phyloP scores from a whole-genome alignment of 2,888 invertebrate genomes.

The Eupithecia abbreviata region DNA sequence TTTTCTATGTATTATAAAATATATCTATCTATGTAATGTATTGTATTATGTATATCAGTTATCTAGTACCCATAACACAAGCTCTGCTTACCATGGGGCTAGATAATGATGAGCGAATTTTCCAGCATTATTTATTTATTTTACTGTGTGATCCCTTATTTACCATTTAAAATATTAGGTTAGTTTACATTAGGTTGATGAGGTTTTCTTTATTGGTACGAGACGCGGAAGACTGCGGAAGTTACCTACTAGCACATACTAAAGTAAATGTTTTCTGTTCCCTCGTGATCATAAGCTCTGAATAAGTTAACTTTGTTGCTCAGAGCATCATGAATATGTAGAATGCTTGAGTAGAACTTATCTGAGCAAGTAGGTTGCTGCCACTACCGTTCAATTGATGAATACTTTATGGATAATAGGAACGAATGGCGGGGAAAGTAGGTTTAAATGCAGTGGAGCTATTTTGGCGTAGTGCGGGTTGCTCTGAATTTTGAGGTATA shows the following conservation, averaged over 20 bases:
- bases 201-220: not conserved
- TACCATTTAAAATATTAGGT: no score
- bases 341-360: not conserved
- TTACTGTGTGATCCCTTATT: no score
- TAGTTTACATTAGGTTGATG: not conserved
- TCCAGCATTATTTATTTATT: no score
- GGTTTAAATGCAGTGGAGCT: not conserved
- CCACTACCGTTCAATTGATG: not conserved
- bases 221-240: not conserved
- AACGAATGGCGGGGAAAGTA: not conserved
- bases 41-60: no score
- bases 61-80: no score
- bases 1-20: no score
- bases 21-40: no score
- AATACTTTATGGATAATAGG: constrained; percentile 1
- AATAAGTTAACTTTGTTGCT: not conserved
- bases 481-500: not conserved
- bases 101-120: no score
- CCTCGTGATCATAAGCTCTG: not conserved
- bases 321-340: not conserved
- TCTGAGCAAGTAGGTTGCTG: not conserved
- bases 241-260: not conserved
- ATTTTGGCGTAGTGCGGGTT: not conserved
- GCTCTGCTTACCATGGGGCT: no score
- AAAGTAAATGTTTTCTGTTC: not conserved